Evolutionary conservation across 2,888 invertebrate genomes (phyloP).

Genomic region (Agonopterix subpropinquella): DNA sequence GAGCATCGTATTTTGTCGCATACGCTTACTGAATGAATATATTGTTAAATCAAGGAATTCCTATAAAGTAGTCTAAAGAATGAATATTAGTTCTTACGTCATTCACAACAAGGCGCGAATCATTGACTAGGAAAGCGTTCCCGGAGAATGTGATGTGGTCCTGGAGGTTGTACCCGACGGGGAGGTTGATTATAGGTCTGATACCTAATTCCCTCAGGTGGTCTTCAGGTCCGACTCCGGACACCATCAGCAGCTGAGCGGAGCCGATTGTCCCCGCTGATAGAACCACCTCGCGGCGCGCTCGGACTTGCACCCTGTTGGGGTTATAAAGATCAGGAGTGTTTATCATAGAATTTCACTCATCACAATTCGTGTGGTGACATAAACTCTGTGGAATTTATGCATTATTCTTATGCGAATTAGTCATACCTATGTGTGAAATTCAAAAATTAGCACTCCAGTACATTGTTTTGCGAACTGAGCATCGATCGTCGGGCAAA

Average conservation of each 20-base stretch:
- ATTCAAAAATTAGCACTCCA: no score
- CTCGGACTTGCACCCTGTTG: conserved; percentile 55
- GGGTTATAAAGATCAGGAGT: background rate
- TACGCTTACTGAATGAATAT: no score
- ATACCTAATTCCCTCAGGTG: conserved; percentile 78
- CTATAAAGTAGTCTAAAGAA: no score
- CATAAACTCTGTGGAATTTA: no score
- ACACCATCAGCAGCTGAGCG: conserved; percentile 90
- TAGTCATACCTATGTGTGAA: no score
- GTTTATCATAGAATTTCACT: no score
- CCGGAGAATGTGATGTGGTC: conserved; percentile 86
- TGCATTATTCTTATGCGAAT: no score
- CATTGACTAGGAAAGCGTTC: conserved; percentile 83
- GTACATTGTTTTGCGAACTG: no score
- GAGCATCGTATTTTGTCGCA: no score
- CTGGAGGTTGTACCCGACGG: conserved; percentile 88
- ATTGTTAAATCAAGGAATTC: no score
- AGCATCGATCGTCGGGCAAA: no score
- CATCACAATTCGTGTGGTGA: no score
- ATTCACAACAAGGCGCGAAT: conserved; percentile 77
- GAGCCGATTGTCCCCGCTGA: conserved; percentile 89
- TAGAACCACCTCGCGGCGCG: conserved; percentile 85
- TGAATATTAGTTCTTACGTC: conserved; percentile 58
- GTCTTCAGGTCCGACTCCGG: conserved; percentile 84
- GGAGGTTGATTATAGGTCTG: conserved; percentile 78